A percentile compares a stretch with the other conserved stretches of the same genome.
Evolutionary conservation across 1,140 invertebrate genomes (phyloP).

Genomic region (Pogonomyrmex californicus): DNA sequence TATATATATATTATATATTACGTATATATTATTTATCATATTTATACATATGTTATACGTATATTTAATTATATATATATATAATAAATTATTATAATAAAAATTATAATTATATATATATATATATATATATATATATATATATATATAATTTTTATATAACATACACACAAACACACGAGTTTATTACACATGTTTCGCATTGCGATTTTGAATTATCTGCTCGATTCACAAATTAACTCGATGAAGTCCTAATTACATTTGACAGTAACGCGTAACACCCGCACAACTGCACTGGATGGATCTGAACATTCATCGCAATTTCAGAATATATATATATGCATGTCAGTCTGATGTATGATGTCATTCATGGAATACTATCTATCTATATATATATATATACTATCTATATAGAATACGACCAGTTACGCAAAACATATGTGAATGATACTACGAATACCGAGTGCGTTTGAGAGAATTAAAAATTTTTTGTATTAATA

Average conservation of each 20-base stretch:
- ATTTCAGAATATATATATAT: constrained; percentile 6
- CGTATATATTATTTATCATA: no score
- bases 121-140: no score
- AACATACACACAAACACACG: no score
- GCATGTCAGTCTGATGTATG: constrained; percentile 23
- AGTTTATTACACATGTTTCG: constrained; percentile 20
- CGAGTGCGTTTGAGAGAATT: background rate
- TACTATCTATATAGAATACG: background rate
- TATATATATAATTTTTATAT: no score
- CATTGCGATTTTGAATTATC: constrained; percentile 31
- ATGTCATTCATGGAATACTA: constrained; percentile 46
- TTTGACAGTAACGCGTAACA: constrained; percentile 5
- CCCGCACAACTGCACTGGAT: background rate
- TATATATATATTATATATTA: no score
- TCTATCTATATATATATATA: background rate
- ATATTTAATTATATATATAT: no score
- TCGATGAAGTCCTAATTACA: constrained; percentile 45
- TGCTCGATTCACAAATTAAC: constrained; percentile 6
- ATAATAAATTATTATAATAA: no score
- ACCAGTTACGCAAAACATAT: background rate
- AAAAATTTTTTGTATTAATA: background rate
- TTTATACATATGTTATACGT: no score
- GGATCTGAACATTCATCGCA: constrained; percentile 2
- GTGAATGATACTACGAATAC: constrained; percentile 5
- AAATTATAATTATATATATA: no score